Evolutionary conservation across 2,888 invertebrate genomes (phyloP).

Genomic region (Ophion ellenae): DNA sequence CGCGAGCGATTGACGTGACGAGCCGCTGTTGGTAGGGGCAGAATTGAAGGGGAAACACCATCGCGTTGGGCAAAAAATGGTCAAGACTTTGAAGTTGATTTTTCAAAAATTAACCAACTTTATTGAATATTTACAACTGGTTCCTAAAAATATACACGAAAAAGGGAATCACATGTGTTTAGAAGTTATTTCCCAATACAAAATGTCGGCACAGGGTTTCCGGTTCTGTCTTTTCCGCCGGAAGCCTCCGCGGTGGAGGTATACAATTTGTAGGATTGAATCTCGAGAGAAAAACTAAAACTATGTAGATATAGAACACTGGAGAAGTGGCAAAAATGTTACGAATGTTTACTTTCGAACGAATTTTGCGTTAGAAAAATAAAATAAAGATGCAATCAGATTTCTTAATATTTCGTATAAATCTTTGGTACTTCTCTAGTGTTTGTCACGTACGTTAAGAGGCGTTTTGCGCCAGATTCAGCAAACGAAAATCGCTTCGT

Average conservation of each 20-base stretch:
- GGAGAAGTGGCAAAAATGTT: slow-evolving; percentile 3
- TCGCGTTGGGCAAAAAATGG: not conserved
- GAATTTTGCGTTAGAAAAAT: not conserved
- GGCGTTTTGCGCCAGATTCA: too few relatives aligned
- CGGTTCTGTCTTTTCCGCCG: not conserved
- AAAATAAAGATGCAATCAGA: too few relatives aligned
- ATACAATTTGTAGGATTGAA: not conserved
- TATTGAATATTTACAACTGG: not conserved
- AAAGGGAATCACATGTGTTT: not conserved
- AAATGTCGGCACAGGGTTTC: not conserved
- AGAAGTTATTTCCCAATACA: not conserved
- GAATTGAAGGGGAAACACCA: not conserved
- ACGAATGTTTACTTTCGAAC: not conserved
- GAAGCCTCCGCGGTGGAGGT: not conserved
- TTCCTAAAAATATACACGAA: not conserved
- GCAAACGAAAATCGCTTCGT: too few relatives aligned
- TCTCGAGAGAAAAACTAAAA: not conserved
- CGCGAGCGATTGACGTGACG: slow-evolving; percentile 31
- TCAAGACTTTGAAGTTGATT: not conserved
- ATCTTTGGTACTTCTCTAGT: too few relatives aligned
- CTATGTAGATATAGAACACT: not conserved
- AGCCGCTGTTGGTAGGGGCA: not conserved
- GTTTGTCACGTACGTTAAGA: too few relatives aligned
- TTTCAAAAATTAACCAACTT: not conserved
- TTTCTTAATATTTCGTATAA: too few relatives aligned